Conservation (phyloP, 92 coral and sea anemone species). For the Porites cylindrica region DNA sequence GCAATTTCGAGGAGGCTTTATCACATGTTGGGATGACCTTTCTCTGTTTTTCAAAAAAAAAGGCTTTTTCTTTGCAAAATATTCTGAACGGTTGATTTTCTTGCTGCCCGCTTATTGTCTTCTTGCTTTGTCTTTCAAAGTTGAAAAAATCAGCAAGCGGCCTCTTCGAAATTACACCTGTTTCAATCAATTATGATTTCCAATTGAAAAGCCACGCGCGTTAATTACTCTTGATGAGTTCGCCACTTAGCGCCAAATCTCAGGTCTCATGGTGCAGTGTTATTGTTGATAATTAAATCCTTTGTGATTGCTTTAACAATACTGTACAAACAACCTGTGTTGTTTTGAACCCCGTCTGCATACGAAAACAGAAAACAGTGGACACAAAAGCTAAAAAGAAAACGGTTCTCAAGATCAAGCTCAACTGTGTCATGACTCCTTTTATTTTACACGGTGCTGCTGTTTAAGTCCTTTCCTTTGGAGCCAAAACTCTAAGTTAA, state of each 20-base stretch:
- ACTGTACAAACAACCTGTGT: slow-evolving; percentile 54
- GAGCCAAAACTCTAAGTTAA: slow-evolving; percentile 11
- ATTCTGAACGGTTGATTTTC: slow-evolving; percentile 18
- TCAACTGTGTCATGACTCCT: not conserved
- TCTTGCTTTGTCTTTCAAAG: slow-evolving; percentile 41
- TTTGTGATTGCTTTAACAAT: slow-evolving; percentile 53
- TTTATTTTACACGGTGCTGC: not conserved
- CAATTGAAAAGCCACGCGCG: slow-evolving; percentile 23
- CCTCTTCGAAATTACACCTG: slow-evolving; percentile 29
- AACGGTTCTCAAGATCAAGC: slow-evolving; percentile 1
- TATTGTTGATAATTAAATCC: slow-evolving; percentile 45
- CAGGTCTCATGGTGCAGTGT: not conserved
- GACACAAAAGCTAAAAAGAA: not conserved
- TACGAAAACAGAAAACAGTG: slow-evolving; percentile 28
- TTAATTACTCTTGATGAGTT: slow-evolving; percentile 44
- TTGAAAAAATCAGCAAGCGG: slow-evolving; percentile 44
- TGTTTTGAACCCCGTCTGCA: slow-evolving; percentile 20
- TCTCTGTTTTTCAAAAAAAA: not conserved
- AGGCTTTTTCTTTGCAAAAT: not conserved
- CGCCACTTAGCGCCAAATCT: slow-evolving; percentile 50
- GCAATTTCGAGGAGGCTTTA: not conserved
- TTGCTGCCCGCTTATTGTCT: slow-evolving; percentile 28
- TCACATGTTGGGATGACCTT: too few relatives aligned
- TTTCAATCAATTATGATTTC: slow-evolving; percentile 2
- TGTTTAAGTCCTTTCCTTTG: not conserved